Conservation (phyloP, 2,113 vertebrate genomes). For the Spea bombifrons region DNA sequence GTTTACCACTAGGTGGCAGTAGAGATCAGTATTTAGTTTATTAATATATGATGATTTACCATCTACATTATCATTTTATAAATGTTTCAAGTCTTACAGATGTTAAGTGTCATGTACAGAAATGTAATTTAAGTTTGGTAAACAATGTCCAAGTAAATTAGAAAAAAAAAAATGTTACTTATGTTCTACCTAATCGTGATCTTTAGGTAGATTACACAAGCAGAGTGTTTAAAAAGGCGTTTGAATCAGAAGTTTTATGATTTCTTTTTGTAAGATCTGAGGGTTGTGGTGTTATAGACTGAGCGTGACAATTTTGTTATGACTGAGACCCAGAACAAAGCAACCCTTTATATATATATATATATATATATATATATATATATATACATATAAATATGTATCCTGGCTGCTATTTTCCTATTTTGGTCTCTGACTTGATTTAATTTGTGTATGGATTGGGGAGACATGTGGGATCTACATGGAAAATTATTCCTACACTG, state of each 20-base stretch:
- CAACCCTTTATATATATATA: no score
- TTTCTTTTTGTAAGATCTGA: neutral
- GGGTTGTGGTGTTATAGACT: neutral
- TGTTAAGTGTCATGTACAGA: neutral
- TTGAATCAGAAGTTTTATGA: neutral
- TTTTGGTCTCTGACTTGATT: no score
- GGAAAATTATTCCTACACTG: no score
- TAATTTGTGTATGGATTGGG: no score
- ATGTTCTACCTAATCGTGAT: neutral
- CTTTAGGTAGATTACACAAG: neutral
- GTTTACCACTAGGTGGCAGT: conserved; percentile 35
- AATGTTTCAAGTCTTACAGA: neutral
- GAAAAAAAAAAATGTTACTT: neutral
- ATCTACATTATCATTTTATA: conserved; percentile 1
- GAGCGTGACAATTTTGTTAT: no score
- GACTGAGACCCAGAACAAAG: no score
- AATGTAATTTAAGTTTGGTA: neutral
- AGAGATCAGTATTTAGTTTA: neutral
- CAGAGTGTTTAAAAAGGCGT: neutral
- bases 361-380: no score
- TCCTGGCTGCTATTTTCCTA: no score
- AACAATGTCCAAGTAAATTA: neutral
- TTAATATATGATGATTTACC: neutral
- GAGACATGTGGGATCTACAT: no score
- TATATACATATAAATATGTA: no score